Percentiles rank a stretch among this genome's conserved stretches.
Conservation (phyloP, 2,888 invertebrate species). For the Apodemia zela region DNA sequence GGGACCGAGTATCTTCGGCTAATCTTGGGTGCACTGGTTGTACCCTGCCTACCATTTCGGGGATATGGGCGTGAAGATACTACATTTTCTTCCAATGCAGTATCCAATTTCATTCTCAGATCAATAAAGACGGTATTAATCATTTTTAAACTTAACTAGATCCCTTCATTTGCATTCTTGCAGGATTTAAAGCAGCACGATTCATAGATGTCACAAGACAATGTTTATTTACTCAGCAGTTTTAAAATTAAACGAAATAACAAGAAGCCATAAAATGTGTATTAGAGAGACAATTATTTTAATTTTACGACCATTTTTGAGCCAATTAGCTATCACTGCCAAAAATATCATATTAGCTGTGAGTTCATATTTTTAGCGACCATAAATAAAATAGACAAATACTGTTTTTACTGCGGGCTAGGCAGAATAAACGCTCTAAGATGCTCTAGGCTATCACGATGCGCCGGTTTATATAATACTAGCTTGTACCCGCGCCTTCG, state of each 20-base stretch:
- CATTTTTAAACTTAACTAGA: no score
- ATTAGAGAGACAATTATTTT: constrained; percentile 5
- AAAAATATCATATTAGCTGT: constrained; percentile 14
- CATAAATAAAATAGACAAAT: neutral
- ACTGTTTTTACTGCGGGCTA: neutral
- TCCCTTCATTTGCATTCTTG: neutral
- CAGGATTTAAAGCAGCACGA: neutral
- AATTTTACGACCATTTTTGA: constrained; percentile 14
- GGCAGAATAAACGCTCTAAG: no score
- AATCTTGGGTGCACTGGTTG: no score
- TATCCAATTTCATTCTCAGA: neutral
- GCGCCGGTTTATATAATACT: neutral
- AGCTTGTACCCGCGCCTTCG: no score
- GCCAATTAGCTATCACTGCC: constrained; percentile 10
- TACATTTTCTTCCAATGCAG: neutral
- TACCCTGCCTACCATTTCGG: no score
- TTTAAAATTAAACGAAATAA: neutral
- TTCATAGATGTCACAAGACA: neutral
- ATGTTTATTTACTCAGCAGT: neutral
- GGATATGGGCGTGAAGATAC: no score
- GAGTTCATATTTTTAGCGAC: constrained; percentile 3
- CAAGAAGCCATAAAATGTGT: neutral
- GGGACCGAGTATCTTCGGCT: no score
- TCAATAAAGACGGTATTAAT: neutral
- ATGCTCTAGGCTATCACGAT: neutral